A percentile compares a stretch with the other conserved stretches of the same genome.
These are phyloP conservation scores for Calonectris borealis DNA, from an alignment of 2,113 vertebrate species.

Conservation along the genomic window DNA sequence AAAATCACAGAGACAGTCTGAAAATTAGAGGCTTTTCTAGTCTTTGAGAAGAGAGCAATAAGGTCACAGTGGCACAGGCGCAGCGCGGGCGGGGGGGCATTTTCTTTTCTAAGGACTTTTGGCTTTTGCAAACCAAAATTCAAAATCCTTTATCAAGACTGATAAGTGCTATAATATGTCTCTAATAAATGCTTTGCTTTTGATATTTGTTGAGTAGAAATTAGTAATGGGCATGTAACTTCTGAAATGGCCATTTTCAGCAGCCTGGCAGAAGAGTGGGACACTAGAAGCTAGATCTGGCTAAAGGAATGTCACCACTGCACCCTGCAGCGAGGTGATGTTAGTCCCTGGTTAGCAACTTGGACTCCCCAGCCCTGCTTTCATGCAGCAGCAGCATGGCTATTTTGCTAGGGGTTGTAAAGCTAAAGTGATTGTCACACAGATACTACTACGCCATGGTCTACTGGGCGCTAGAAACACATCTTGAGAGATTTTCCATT, in stretches of 20 bases:
- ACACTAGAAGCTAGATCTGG: not conserved
- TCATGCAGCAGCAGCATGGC: not conserved
- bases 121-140: not conserved
- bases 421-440: not conserved
- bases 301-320: not conserved
- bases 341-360: not conserved
- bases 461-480: not conserved
- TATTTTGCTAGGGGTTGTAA: not conserved
- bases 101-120: not conserved
- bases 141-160: not conserved
- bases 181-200: not conserved
- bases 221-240: not conserved
- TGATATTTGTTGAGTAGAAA: not conserved
- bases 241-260: not conserved
- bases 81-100: accelerated
- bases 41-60: not conserved
- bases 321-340: not conserved
- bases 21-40: not conserved
- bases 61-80: no score
- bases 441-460: not conserved
- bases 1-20: not conserved
- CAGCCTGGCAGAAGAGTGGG: not conserved
- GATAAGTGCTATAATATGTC: not conserved
- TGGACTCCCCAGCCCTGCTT: not conserved
- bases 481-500: not conserved